Percentiles rank a stretch among this genome's conserved stretches.
Conservation (phyloP, 2,888 invertebrate species). For the Galeopsomyia nigrocyanea region DNA sequence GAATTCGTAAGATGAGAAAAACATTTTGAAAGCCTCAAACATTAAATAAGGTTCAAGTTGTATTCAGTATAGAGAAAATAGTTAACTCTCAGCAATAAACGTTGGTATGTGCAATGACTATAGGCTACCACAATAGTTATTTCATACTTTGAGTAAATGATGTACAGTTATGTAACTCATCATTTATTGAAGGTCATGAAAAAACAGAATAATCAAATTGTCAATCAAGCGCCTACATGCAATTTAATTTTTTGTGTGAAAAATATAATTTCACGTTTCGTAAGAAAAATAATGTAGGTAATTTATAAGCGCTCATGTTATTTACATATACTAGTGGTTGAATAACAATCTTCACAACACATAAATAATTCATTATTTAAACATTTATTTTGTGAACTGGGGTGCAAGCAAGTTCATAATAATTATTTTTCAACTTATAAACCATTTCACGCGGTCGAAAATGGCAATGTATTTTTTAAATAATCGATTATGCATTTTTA, state of each 20-base stretch:
- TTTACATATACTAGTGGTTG: conserved; percentile 27
- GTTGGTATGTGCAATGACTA: conserved; percentile 48
- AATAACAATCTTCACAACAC: conserved; percentile 19
- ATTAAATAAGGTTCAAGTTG: conserved; percentile 38
- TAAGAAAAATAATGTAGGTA: conserved; percentile 17
- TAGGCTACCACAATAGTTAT: conserved; percentile 48
- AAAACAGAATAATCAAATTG: conserved; percentile 51
- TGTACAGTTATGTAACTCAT: conserved; percentile 23
- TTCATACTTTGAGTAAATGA: conserved; percentile 45
- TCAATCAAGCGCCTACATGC: conserved; percentile 52
- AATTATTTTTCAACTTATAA: not conserved
- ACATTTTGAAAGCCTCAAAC: not conserved
- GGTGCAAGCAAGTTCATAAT: conserved; percentile 26
- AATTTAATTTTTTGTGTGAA: conserved; percentile 49
- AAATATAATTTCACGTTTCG: conserved; percentile 22
- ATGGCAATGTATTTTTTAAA: not conserved
- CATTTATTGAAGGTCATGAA: conserved; percentile 36
- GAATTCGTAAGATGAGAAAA: no score
- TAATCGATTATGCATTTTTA: not conserved
- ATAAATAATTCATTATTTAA: conserved; percentile 27
- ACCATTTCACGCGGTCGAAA: not conserved
- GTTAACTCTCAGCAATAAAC: conserved; percentile 44
- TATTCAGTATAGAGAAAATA: conserved; percentile 37
- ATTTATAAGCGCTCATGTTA: conserved; percentile 32
- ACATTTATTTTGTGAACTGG: conserved; percentile 37